These are phyloP conservation scores for Drosophila eohydei DNA, from an alignment of 2,888 invertebrate genomes.

Conservation along the genomic window DNA sequence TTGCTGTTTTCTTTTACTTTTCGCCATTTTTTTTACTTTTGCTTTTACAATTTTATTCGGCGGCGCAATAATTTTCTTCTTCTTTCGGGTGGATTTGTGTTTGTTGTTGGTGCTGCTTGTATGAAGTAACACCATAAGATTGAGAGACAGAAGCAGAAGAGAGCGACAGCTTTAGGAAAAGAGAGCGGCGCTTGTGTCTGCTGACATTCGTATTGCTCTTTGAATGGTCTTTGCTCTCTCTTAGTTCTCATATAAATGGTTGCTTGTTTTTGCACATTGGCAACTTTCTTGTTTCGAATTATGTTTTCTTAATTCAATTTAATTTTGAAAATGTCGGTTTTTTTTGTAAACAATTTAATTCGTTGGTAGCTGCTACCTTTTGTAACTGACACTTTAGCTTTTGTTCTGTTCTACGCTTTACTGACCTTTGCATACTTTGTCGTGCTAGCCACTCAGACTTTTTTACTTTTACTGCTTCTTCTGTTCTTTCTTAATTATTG, in stretches of 20 bases:
- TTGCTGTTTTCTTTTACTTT: constrained; percentile 31
- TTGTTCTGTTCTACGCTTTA: constrained; percentile 8
- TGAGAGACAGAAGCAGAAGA: constrained; percentile 10
- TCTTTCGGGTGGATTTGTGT: constrained; percentile 49
- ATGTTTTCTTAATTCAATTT: constrained; percentile 25
- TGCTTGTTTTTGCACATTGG: constrained; percentile 14
- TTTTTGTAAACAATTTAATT: constrained; percentile 26
- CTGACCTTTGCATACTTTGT: constrained; percentile 28
- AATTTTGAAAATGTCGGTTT: constrained; percentile 24
- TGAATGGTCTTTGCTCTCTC: constrained; percentile 4
- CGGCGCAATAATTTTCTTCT: constrained; percentile 79
- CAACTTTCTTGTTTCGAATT: constrained; percentile 21
- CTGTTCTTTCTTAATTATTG: constrained; percentile 38
- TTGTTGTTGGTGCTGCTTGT: constrained; percentile 47
- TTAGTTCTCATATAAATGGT: constrained; percentile 1
- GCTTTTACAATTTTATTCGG: constrained; percentile 75
- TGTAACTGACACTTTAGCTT: constrained; percentile 6
- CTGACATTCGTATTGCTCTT: constrained; percentile 1
- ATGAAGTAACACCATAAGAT: constrained; percentile 60
- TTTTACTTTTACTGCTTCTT: constrained; percentile 11
- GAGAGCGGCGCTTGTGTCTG: constrained; percentile 4
- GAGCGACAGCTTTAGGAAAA: constrained; percentile 7
- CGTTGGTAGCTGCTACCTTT: constrained; percentile 7
- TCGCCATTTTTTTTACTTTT: constrained; percentile 72
- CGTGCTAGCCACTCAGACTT: constrained; percentile 2